Percentiles rank a stretch among this genome's conserved stretches.
These are phyloP conservation scores for Laodelphax striatellus DNA, from an alignment of 1,140 invertebrate species.

Conservation along the genomic window DNA sequence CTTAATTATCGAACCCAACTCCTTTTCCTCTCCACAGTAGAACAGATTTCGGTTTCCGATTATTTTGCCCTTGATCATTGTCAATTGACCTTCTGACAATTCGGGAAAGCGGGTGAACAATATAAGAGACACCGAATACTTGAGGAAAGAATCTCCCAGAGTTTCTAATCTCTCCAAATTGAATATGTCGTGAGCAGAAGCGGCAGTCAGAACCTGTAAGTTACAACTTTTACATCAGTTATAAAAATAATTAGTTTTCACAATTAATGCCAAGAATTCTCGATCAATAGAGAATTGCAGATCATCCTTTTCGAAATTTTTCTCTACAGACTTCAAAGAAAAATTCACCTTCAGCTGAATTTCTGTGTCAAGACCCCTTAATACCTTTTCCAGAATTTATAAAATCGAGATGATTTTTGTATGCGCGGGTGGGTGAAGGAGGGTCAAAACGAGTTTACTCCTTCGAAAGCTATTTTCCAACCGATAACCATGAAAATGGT, in stretches of 20 bases:
- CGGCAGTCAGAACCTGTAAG: conserved; percentile 56
- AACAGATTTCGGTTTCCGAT: conserved; percentile 74
- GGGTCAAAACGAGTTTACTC: too few species aligned
- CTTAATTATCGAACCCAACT: conserved; percentile 36
- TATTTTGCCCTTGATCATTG: conserved; percentile 57
- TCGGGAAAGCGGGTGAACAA: conserved; percentile 54
- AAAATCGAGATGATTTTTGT: too few species aligned
- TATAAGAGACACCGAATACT: conserved; percentile 61
- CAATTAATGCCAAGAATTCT: not conserved
- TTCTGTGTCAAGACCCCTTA: too few species aligned
- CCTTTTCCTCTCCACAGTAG: conserved; percentile 43
- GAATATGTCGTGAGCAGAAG: conserved; percentile 59
- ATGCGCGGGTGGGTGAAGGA: too few species aligned
- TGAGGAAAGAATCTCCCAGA: conserved; percentile 81
- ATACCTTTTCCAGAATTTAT: too few species aligned
- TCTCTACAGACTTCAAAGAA: too few species aligned
- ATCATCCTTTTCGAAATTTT: too few species aligned
- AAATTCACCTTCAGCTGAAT: too few species aligned
- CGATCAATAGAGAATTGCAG: too few species aligned
- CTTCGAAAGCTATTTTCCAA: too few species aligned
- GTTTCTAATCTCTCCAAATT: conserved; percentile 76
- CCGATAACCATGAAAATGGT: too few species aligned
- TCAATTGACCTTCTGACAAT: conserved; percentile 65
- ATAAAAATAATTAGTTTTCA: not conserved
- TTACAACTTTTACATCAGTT: not conserved